Evolutionary conservation across 2,113 vertebrate genomes (phyloP), one percentile per base, ranked within the genome.

Genomic region (Macrotis lagotis): DNA sequence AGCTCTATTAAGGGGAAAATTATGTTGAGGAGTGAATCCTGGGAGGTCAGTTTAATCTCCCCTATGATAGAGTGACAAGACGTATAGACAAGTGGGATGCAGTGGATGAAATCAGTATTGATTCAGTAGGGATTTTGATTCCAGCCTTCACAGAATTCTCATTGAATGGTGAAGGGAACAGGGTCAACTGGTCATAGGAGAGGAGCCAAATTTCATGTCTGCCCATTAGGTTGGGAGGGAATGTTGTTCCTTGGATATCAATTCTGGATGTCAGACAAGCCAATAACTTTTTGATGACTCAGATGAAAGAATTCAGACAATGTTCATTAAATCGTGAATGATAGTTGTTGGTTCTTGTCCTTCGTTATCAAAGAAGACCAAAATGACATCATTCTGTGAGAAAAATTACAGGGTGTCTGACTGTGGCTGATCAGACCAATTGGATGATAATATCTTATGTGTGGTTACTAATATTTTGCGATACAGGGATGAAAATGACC

Each of bases 21-120:
- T 26, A n/a, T 93, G 96, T 47, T 51, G 52, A 95, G 24, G 28
- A 51, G 37, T 31, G 89, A 94, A 66, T 91, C 9, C 37, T 90
- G 8, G 16, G 22, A 83, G 66, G 66, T 83, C 66, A 83, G 16
- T 83, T 83, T 83, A 83, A 83, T 83, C 66, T 83, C 66, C 37
- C 66, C 66, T 83, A 83, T 83, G 66, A 83, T 83, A 83, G 66
- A 83, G 66, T 44, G 66, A 83, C 66, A 83, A 83, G n/a, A 83
- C 44, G n/a, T 83, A 83, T 83, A 83, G 66, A 83, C 66, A 83
- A 83, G 66, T 37, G 66, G 2, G 66, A 44, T 83, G n/a, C n/a
- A 83, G 66, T 83, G 66, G 66, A 83, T 44, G 66, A 19, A 44
- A 83, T 83, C 66, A 44, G 66, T 83, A 83, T 83, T 44, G 66